A percentile compares a stretch with the other conserved stretches of the same genome.
Conservation (phyloP, 2,888 invertebrate genomes). For the Philopedon plagiatum region DNA sequence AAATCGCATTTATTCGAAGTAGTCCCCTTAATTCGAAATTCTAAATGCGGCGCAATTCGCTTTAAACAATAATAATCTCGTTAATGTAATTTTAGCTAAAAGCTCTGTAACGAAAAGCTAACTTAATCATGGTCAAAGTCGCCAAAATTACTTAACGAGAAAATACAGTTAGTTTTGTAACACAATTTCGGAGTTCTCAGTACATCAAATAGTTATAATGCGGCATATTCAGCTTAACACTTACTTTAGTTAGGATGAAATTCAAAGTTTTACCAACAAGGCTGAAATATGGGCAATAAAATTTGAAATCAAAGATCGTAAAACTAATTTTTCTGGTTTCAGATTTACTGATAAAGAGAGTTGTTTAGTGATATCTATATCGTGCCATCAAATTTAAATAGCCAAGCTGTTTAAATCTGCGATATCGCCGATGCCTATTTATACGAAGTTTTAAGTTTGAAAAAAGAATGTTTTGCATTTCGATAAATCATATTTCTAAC, state of each 20-base stretch:
- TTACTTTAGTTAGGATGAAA: neutral
- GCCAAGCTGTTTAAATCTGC: no score
- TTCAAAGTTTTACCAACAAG: no score
- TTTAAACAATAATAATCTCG: constrained; percentile 25
- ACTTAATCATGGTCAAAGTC: constrained; percentile 27
- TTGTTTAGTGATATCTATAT: no score
- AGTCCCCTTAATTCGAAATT: constrained; percentile 2
- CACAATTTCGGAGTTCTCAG: neutral
- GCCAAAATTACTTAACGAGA: constrained; percentile 14
- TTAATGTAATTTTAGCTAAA: constrained; percentile 28
- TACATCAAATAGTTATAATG: constrained; percentile 5
- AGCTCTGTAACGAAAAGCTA: constrained; percentile 31
- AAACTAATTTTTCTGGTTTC: no score
- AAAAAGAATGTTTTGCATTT: no score
- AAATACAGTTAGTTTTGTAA: constrained; percentile 25
- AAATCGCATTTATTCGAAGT: neutral
- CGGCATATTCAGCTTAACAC: neutral
- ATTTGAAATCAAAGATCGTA: no score
- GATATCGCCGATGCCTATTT: no score
- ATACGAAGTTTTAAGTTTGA: no score
- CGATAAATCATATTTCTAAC: no score
- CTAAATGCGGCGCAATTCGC: constrained; percentile 27
- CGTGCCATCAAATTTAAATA: no score
- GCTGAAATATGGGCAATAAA: no score
- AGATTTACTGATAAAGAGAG: no score